Evolutionary conservation across 2,113 vertebrate genomes (phyloP), one percentile per base, ranked within the genome.

Genomic region (Natator depressus): DNA sequence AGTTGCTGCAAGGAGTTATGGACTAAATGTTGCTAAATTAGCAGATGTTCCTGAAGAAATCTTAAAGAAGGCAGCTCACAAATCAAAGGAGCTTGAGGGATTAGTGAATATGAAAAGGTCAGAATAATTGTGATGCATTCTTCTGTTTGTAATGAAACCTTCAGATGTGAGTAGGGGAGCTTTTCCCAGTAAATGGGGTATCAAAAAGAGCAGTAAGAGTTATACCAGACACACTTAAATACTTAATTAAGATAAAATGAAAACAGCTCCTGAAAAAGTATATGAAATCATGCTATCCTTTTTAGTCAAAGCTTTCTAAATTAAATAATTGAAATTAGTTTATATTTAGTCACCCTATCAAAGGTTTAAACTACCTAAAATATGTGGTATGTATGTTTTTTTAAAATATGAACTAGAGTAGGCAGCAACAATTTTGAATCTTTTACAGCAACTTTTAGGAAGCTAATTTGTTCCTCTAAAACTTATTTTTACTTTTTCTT

Each of bases 1-100:
- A 93, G 98, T 99, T 85, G 99, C 99, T 35, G 99, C 98, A 80
- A 98, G 99, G 85, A 99, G 99, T 96, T 99, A 99, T 0, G 99
- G 99, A 72, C 98, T 99, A 53, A 99, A 99, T 84, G 99, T 99
- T 72, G 99, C 99, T 57, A 99, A 99, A 93, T 98, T 99, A 95
- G 99, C 99, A 87, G 98, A 98, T 88, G 97, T 99, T 96, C 99
- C 99, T 82, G 98, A 98, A 82, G 93, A 98, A 96, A 98, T 99
- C 90, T 98, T 99, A 80, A 98, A 98, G 96, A 98, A 98, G 51
- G 99, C 99, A 75, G 98, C 99, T 93, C 93, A 94, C 88, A 99
- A 99, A 98, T 99, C 99, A 82, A 98, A 98, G 89, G 99, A 99
- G 82, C 97, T 99, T 90, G 99, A 99, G 96, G 96, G 62, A 95